Base-by-base conservation (phyloP, 1,140 invertebrate species). In the Plectus sambesii region DNA sequence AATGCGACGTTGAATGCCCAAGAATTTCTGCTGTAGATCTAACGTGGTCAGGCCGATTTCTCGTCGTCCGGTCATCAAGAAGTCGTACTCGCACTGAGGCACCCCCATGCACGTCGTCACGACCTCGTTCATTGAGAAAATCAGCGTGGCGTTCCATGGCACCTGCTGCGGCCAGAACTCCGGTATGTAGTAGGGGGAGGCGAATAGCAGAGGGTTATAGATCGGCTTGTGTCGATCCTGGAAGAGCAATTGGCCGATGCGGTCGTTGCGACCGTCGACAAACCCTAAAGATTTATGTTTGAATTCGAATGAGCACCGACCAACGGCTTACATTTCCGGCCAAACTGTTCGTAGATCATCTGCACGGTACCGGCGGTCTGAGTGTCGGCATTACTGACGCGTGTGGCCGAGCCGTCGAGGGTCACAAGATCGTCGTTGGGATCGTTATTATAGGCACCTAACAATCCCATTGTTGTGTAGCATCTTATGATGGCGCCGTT, bases 141-240 rank as follows among this genome's bases (percentile, higher is more conserved):
- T 53, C 24, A 62, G 24, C 17, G 45, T 47, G 5, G 42, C 47
- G 42, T 63, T 63, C 22, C 47, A 56, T 19, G 58, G 52, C 3
- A 63, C 23, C 1, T 40, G 36, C 40, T 62, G 45, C 8, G 61
- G 60, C 47, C 59, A 56, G 40, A 63, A 65, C 15, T 57, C 44
- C 3, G 61, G 62, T 19, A 46, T 30, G 42, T 63, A 63, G 15
- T 49, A 17, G 8, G 49, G 30, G 22, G 51, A 49, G 38, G 61
- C 59, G 25, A 63, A 63, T 1, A 51, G 42, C 2, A 64, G 38
- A 1, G 61, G 61, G 47, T 63, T 56, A 33, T 63, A 62, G 15
- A 63, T 60, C 1, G 61, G 62, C 40, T 63, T 63, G 40, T 56
- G 49, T 19, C 62, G 44, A 37, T 62, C 61, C 45, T 61, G 49